Conservation (phyloP, 2,797 vertebrate genomes). For the Catostomus latipinnis region DNA sequence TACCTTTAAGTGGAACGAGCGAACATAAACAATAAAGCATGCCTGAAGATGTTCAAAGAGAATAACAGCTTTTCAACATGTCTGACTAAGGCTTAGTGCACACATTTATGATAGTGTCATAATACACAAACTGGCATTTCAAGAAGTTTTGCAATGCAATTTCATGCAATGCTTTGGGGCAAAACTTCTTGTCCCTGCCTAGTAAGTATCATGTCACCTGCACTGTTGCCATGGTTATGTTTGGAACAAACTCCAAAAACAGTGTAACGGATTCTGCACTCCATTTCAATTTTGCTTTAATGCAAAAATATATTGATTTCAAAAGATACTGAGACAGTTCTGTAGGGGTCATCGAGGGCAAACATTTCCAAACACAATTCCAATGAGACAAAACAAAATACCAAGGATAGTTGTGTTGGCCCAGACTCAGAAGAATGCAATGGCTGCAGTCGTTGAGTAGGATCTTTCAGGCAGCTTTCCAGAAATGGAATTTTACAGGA, state of each 20-base stretch:
- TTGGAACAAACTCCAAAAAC: not conserved
- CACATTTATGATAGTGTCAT: not conserved
- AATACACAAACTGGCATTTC: not conserved
- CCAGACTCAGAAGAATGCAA: not conserved
- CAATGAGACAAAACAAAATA: conserved; percentile 40
- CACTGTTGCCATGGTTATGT: not conserved
- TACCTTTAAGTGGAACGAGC: too few relatives aligned
- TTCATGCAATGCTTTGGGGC: not conserved
- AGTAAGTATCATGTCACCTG: conserved; percentile 11
- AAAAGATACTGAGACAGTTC: not conserved
- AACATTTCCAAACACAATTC: not conserved
- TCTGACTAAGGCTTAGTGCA: not conserved
- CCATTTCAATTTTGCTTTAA: not conserved
- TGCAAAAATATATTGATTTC: not conserved
- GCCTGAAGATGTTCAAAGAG: too few relatives aligned
- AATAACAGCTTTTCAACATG: not conserved
- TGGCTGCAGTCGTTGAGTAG: not conserved
- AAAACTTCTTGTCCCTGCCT: not conserved
- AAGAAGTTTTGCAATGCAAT: not conserved
- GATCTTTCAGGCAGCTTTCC: conserved; percentile 3
- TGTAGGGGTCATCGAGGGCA: not conserved
- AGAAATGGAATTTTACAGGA: conserved; percentile 13
- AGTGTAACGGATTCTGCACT: not conserved
- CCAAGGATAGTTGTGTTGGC: conserved; percentile 49
- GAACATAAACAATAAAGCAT: too few relatives aligned